Conservation (phyloP, 92 coral and sea anemone genomes). For the Epizoanthus illoricatus region DNA sequence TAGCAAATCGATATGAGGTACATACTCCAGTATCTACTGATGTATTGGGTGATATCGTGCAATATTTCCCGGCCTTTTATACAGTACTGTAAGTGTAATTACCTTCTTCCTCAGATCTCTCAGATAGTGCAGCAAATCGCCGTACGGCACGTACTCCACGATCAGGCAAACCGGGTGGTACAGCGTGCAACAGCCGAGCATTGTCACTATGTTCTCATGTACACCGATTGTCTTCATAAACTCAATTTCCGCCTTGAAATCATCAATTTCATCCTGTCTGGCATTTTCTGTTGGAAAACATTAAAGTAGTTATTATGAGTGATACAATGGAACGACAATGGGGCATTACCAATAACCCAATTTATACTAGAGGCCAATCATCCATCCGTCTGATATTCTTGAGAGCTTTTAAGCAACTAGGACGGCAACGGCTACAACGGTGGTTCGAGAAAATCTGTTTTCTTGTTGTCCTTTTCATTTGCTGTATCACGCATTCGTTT, state of each 20-base stretch:
- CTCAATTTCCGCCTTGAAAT: conserved; percentile 85
- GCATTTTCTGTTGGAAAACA: conserved; percentile 61
- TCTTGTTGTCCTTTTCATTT: too few relatives aligned
- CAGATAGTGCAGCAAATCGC: conserved; percentile 73
- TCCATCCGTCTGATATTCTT: too few relatives aligned
- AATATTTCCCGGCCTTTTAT: conserved; percentile 34
- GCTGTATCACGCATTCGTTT: too few relatives aligned
- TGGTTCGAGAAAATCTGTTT: too few relatives aligned
- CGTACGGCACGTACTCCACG: conserved; percentile 83
- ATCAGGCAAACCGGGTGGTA: conserved; percentile 83
- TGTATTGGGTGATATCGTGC: conserved; percentile 79
- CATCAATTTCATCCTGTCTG: conserved; percentile 79
- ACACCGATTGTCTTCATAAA: conserved; percentile 92
- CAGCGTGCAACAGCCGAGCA: conserved; percentile 92
- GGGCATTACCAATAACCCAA: neutral
- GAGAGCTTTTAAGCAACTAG: too few relatives aligned
- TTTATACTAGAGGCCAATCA: too few relatives aligned
- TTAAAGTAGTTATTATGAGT: neutral
- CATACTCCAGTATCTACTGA: conserved; percentile 74
- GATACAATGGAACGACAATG: neutral
- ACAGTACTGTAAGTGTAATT: neutral
- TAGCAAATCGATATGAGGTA: conserved; percentile 83
- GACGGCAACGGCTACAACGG: too few relatives aligned
- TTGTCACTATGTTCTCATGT: conserved; percentile 85
- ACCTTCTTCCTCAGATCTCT: conserved; percentile 78